Conservation (phyloP, 2,797 vertebrate genomes). For the Paguma larvata region DNA sequence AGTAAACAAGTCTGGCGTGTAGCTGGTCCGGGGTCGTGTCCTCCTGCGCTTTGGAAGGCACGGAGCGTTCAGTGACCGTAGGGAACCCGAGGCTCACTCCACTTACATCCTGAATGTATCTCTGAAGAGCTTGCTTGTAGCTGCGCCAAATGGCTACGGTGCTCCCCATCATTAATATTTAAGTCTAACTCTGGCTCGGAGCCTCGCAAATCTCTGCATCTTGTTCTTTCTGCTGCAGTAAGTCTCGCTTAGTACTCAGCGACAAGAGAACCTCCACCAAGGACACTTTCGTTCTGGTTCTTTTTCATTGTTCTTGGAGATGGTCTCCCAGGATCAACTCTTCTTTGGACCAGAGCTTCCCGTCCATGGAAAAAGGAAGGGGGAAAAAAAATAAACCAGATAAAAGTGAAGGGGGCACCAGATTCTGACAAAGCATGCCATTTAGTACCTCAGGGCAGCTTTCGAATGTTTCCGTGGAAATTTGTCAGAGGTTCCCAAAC, state of each 20-base stretch:
- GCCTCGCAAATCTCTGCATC: slow-evolving; percentile 59
- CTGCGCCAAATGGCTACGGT: background rate
- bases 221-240: slow-evolving; percentile 54
- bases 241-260: slow-evolving; percentile 67
- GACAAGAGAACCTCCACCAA: slow-evolving; percentile 59
- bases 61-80: background rate
- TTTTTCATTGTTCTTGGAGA: background rate
- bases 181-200: slow-evolving; percentile 56
- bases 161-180: slow-evolving; percentile 51
- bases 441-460: background rate
- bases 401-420: background rate
- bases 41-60: background rate
- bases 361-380: background rate
- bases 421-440: rapidly evolving
- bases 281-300: slow-evolving; percentile 66
- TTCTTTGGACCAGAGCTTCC: background rate
- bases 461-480: too few relatives aligned
- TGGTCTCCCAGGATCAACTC: background rate
- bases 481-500: background rate
- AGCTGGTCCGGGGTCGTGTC: background rate
- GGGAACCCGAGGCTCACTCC: slow-evolving; percentile 39
- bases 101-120: background rate
- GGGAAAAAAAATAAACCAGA: background rate
- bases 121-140: background rate
- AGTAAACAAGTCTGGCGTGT: rapidly evolving